These are phyloP conservation scores for Neria commutata DNA, from an alignment of 2,888 invertebrate genomes.

Conservation along the genomic window DNA sequence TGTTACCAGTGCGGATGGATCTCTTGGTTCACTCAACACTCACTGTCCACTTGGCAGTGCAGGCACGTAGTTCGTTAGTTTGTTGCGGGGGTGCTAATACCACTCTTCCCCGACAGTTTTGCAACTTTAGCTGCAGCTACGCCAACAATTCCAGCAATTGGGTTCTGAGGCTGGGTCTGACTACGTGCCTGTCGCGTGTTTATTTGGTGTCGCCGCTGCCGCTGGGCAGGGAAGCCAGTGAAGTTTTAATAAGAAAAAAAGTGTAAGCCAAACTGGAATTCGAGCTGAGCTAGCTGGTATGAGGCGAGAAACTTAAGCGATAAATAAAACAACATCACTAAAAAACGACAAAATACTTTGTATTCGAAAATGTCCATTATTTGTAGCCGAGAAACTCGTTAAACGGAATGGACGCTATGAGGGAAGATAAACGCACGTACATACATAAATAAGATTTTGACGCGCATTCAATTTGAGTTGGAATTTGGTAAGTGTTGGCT, in stretches of 20 bases:
- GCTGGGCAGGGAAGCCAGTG: no score
- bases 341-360: constrained; percentile 29
- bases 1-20: constrained; percentile 1
- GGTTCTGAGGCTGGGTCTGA: neutral
- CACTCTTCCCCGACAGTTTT: no score
- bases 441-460: constrained; percentile 34
- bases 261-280: neutral
- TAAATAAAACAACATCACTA: neutral
- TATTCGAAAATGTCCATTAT: constrained; percentile 14
- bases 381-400: constrained; percentile 11
- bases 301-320: neutral
- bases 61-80: no score
- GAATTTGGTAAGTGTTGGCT: constrained; percentile 30
- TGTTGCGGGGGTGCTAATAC: no score
- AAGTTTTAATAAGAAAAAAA: neutral
- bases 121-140: no score
- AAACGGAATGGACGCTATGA: constrained; percentile 13
- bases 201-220: neutral
- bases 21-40: constrained; percentile 9
- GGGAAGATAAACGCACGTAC: constrained; percentile 26
- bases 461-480: constrained; percentile 33
- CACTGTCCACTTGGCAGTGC: neutral
- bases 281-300: no score
- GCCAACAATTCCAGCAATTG: neutral
- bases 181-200: neutral